Conservation (phyloP, 2,888 invertebrate genomes). For the Ctena decussata region DNA sequence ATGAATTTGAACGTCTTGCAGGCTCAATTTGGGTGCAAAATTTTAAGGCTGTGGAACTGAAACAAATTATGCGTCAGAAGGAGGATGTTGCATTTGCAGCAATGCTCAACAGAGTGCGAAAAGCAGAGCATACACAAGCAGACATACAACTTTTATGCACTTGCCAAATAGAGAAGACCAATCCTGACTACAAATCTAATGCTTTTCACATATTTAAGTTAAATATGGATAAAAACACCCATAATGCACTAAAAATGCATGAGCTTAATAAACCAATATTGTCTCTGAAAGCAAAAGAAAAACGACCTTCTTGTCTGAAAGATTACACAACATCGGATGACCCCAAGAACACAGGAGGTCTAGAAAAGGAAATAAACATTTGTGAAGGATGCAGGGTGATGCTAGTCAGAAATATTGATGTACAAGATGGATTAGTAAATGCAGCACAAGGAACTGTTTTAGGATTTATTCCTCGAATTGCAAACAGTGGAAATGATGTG, state of each 20-base stretch:
- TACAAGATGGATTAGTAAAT: slow-evolving; percentile 19
- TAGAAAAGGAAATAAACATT: neutral
- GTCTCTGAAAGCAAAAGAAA: slow-evolving; percentile 7
- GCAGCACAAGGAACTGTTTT: neutral
- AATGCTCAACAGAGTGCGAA: neutral
- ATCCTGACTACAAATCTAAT: neutral
- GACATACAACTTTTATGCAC: neutral
- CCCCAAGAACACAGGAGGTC: slow-evolving; percentile 13
- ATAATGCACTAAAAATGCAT: neutral
- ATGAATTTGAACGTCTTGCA: neutral
- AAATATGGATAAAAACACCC: slow-evolving; percentile 2
- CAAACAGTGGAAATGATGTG: neutral
- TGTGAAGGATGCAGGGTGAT: slow-evolving; percentile 16
- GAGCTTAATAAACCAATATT: neutral
- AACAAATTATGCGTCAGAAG: slow-evolving; percentile 3
- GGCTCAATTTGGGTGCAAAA: neutral
- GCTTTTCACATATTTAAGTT: slow-evolving; percentile 2
- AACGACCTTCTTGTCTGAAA: slow-evolving; percentile 12
- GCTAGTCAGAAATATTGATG: slow-evolving; percentile 21
- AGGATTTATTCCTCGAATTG: neutral
- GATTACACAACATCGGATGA: slow-evolving; percentile 3
- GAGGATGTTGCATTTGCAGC: slow-evolving; percentile 7
- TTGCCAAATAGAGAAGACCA: neutral
- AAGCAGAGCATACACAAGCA: neutral
- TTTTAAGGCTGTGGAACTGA: neutral